Percentiles rank a stretch among this genome's conserved stretches.
phyloP scores from a whole-genome alignment of 2,888 invertebrate species.

The Griposia aprilina region DNA sequence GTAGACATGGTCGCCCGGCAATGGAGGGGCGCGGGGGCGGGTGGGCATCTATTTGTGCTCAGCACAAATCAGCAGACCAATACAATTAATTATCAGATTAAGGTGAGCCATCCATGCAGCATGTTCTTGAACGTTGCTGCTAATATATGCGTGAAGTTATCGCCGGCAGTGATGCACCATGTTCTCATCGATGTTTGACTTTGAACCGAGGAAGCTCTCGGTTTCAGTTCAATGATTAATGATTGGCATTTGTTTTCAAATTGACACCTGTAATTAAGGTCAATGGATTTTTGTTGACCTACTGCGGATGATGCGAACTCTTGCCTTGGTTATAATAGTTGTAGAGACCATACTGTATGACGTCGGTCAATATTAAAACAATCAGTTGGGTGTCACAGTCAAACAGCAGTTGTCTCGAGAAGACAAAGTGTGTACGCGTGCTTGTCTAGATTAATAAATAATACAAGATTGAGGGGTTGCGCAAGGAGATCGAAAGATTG shows the following conservation, averaged over 20 bases:
- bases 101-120: constrained; percentile 87
- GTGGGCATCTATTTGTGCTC: constrained; percentile 87
- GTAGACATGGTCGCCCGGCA: constrained; percentile 76
- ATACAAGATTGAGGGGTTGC: constrained; percentile 79
- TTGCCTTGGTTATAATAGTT: constrained; percentile 65
- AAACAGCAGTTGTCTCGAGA: constrained; percentile 70
- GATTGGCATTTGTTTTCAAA: constrained; percentile 47
- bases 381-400: constrained; percentile 69
- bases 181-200: constrained; percentile 71
- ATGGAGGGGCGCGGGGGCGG: constrained; percentile 79
- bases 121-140: constrained; percentile 82
- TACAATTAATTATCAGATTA: constrained; percentile 91
- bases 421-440: constrained; percentile 72
- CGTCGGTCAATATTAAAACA: constrained; percentile 65
- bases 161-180: constrained; percentile 72
- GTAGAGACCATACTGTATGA: constrained; percentile 50
- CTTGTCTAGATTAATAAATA: constrained; percentile 80
- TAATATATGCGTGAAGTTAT: constrained; percentile 78
- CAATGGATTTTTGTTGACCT: constrained; percentile 54
- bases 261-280: constrained; percentile 63
- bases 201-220: constrained; percentile 67
- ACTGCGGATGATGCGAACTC: constrained; percentile 48
- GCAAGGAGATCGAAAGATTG: constrained; percentile 81
- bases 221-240: constrained; percentile 58
- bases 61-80: constrained; percentile 89